Conservation (phyloP, 2,888 invertebrate species). For the Uropetala carovei region DNA sequence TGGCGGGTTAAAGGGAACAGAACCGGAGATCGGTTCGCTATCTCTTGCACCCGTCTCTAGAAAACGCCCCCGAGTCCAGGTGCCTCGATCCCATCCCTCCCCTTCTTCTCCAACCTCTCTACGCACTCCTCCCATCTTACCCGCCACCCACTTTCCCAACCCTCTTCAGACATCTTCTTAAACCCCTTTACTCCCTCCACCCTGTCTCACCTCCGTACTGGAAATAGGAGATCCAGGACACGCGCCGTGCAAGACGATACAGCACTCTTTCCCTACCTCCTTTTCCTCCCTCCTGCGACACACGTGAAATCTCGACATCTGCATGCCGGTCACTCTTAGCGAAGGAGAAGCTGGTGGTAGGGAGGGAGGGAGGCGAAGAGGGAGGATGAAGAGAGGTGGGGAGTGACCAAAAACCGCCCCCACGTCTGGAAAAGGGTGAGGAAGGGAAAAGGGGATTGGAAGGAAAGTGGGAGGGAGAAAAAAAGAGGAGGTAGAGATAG, state of each 20-base stretch:
- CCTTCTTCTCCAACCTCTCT: background rate
- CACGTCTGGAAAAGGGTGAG: background rate
- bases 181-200: background rate
- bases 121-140: background rate
- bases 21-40: background rate
- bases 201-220: background rate
- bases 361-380: background rate
- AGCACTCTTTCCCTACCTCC: background rate
- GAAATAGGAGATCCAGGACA: constrained; percentile 46
- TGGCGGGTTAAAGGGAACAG: background rate
- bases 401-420: background rate
- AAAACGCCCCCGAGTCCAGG: constrained; percentile 44
- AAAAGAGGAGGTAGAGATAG: background rate
- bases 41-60: constrained; percentile 1
- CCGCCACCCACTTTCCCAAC: background rate
- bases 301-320: constrained; percentile 56
- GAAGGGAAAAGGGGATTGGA: background rate
- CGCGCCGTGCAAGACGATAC: constrained; percentile 54
- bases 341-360: constrained; percentile 24
- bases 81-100: constrained; percentile 33
- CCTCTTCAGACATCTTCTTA: background rate
- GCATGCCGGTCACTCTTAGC: constrained; percentile 30
- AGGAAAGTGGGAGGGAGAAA: background rate
- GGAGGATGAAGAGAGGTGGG: background rate
- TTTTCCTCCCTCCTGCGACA: background rate